These are phyloP conservation scores for Caranx ignobilis DNA, from an alignment of 2,113 vertebrate species.

Conservation along the genomic window DNA sequence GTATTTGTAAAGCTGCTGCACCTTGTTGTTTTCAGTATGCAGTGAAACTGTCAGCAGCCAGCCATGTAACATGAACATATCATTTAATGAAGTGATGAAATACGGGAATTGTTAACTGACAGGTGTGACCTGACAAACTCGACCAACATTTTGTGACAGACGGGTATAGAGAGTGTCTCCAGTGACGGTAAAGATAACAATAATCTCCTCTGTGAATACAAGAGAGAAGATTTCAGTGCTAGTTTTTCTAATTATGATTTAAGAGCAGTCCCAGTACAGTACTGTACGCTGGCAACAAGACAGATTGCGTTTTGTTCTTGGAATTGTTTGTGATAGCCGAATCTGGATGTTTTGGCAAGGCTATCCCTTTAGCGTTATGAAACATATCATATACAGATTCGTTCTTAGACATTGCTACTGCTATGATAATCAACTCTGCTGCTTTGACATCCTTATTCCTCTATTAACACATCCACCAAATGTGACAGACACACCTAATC, in stretches of 20 bases:
- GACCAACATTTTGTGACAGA: slow-evolving; percentile 12
- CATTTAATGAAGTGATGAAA: slow-evolving; percentile 41
- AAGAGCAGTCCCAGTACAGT: no score
- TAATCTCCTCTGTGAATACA: background rate
- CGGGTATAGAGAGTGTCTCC: background rate
- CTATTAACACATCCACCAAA: slow-evolving; percentile 5
- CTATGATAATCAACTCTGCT: background rate
- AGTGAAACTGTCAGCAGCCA: background rate
- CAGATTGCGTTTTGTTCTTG: no score
- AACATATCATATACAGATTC: background rate
- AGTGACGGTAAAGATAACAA: background rate
- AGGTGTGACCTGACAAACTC: slow-evolving; percentile 37
- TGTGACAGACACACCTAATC: background rate
- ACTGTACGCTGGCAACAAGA: no score
- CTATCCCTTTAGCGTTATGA: background rate
- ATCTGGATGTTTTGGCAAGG: no score
- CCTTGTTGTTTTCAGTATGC: background rate
- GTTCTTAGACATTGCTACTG: slow-evolving; percentile 1
- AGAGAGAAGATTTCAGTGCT: background rate
- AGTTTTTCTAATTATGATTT: background rate
- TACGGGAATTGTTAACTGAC: slow-evolving; percentile 31
- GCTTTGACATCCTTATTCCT: slow-evolving; percentile 2
- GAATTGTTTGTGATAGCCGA: no score
- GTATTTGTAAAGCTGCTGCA: background rate
- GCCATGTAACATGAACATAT: background rate